These are phyloP conservation scores for Plectrocnemia conspersa DNA, from an alignment of 1,140 invertebrate genomes.

Conservation along the genomic window DNA sequence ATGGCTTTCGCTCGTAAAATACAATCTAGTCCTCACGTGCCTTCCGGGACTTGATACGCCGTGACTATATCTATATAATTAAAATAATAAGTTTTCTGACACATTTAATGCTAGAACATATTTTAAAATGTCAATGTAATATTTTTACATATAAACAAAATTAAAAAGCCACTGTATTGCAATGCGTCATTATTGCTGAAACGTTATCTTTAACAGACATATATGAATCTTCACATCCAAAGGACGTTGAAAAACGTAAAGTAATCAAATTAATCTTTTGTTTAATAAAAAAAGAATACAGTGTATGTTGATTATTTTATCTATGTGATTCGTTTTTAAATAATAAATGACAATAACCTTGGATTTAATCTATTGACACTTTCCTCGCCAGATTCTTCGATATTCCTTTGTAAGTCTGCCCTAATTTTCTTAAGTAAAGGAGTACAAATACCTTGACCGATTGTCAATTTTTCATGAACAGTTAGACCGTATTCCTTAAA, in stretches of 20 bases:
- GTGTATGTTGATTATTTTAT: not conserved
- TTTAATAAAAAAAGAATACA: conserved; percentile 9
- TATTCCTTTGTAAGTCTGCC: conserved; percentile 90
- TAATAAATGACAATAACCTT: conserved; percentile 52
- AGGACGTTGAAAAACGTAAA: too few species aligned
- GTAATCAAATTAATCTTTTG: too few species aligned
- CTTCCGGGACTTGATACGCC: conserved; percentile 96
- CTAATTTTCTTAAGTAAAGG: conserved; percentile 94
- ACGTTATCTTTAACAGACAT: too few species aligned
- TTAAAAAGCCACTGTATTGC: too few species aligned
- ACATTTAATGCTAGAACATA: too few species aligned
- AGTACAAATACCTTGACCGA: conserved; percentile 96
- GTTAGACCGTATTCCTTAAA: conserved; percentile 93
- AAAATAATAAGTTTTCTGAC: too few species aligned
- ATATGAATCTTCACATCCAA: too few species aligned
- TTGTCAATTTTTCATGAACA: conserved; percentile 91
- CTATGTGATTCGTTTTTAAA: not conserved
- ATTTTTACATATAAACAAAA: too few species aligned
- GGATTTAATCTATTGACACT: conserved; percentile 94
- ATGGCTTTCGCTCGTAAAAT: conserved; percentile 99
- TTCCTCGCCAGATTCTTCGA: conserved; percentile 82
- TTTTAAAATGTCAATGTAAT: too few species aligned
- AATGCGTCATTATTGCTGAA: too few species aligned
- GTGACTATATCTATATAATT: conserved; percentile 77
- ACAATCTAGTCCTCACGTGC: conserved; percentile 93